These are phyloP conservation scores for Notolepis coatsorum DNA, from an alignment of 2,797 vertebrate species.

Conservation along the genomic window DNA sequence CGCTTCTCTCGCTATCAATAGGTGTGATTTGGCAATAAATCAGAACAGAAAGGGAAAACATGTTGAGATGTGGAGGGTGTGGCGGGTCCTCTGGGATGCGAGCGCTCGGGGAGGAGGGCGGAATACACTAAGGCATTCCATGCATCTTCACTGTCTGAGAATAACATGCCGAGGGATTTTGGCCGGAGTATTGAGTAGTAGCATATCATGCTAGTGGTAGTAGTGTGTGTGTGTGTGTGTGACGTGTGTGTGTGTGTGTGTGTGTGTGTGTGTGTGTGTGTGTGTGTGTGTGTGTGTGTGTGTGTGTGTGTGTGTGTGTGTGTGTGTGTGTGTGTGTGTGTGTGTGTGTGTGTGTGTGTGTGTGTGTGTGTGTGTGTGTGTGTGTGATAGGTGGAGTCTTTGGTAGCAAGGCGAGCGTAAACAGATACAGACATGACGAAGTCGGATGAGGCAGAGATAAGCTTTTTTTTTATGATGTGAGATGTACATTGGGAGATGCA, in stretches of 20 bases:
- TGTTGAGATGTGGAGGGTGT: conserved; percentile 23
- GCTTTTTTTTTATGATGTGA: conserved; percentile 25
- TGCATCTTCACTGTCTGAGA: not conserved
- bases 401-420: conserved; percentile 28
- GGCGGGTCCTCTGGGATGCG: conserved; percentile 15
- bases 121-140: no score
- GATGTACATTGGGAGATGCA: not conserved
- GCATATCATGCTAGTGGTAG: no score
- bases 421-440: conserved; percentile 18
- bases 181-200: conserved; percentile 22
- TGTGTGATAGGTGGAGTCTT: conserved; percentile 12
- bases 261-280: no score
- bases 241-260: no score
- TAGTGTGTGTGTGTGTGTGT: no score
- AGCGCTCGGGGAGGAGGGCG: no score
- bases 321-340: no score
- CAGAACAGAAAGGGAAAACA: conserved; percentile 64
- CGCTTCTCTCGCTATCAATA: conserved; percentile 72
- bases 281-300: no score
- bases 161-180: not conserved
- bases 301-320: no score
- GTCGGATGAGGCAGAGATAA: conserved; percentile 8
- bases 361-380: no score
- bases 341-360: no score
- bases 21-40: conserved; percentile 78